phyloP scores from a whole-genome alignment of 2,888 invertebrate species.

The Nomada flava region DNA sequence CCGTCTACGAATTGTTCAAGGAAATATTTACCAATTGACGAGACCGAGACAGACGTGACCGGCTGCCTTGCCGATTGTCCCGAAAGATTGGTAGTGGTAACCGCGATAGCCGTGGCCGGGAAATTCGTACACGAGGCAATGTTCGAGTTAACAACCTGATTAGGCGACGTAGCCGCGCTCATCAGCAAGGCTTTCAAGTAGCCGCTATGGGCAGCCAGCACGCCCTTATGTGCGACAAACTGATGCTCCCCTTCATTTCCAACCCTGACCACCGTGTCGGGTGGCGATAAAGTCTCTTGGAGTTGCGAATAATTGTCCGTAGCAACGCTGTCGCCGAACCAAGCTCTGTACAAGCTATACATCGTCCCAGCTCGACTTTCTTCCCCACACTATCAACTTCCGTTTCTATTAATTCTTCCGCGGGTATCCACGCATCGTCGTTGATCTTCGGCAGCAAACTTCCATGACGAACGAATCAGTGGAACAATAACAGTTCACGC shows the following conservation, averaged over 20 bases:
- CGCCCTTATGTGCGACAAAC: slow-evolving; percentile 88
- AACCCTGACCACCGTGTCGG: slow-evolving; percentile 88
- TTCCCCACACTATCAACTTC: not conserved
- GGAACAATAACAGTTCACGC: not conserved
- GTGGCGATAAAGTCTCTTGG: slow-evolving; percentile 84
- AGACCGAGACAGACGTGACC: slow-evolving; percentile 80
- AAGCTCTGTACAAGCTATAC: slow-evolving; percentile 84
- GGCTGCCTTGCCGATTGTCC: slow-evolving; percentile 61
- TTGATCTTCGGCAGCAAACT: too few species aligned
- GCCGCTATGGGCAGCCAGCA: slow-evolving; percentile 89
- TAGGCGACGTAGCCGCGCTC: slow-evolving; percentile 64
- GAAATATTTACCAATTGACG: slow-evolving; percentile 80
- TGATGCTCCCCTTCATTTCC: slow-evolving; percentile 87
- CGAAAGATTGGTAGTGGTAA: slow-evolving; percentile 35
- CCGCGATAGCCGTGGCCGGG: slow-evolving; percentile 44
- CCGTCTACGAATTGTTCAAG: not conserved
- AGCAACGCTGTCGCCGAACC: slow-evolving; percentile 80
- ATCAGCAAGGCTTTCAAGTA: slow-evolving; percentile 89
- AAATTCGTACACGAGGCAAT: slow-evolving; percentile 37
- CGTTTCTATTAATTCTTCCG: not conserved
- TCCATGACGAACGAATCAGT: not conserved
- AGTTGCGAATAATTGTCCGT: slow-evolving; percentile 74
- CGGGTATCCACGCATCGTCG: not conserved
- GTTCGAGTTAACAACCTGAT: slow-evolving; percentile 45
- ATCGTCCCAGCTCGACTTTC: slow-evolving; percentile 65